Conservation (phyloP, 2,113 vertebrate genomes). For the Vulpes ferrilata region DNA sequence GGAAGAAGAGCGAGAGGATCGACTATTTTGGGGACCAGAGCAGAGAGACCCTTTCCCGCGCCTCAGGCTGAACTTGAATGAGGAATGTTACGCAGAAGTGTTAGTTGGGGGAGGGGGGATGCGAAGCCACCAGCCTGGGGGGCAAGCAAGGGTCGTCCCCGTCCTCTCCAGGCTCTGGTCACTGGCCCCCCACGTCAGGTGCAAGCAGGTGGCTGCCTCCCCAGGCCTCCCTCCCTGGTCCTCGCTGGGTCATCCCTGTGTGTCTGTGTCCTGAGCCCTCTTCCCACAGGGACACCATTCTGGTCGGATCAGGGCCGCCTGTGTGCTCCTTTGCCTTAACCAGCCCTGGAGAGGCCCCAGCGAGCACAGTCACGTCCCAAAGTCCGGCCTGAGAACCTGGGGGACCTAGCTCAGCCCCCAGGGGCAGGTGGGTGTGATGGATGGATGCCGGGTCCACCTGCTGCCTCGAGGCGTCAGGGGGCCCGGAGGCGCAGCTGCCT, state of each 20-base stretch:
- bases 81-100: accelerated
- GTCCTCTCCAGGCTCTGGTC: neutral
- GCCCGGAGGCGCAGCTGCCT: neutral
- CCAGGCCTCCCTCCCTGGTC: accelerated
- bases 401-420: accelerated
- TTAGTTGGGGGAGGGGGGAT: accelerated
- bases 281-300: neutral
- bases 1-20: neutral
- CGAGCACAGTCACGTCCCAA: accelerated
- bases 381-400: accelerated
- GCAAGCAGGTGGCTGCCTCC: neutral
- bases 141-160: neutral
- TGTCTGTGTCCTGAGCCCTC: neutral
- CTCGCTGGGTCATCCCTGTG: accelerated
- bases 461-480: neutral
- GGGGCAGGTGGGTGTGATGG: neutral
- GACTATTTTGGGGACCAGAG: neutral
- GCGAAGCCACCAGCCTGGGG: neutral
- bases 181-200: accelerated
- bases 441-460: accelerated
- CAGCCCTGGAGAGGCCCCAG: neutral
- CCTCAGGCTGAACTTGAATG: neutral
- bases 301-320: accelerated
- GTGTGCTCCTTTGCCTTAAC: accelerated
- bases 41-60: neutral